Percentiles rank a stretch among this genome's conserved stretches.
Conservation (phyloP, 2,888 invertebrate genomes). For the Rambutsinella grinnellia region DNA sequence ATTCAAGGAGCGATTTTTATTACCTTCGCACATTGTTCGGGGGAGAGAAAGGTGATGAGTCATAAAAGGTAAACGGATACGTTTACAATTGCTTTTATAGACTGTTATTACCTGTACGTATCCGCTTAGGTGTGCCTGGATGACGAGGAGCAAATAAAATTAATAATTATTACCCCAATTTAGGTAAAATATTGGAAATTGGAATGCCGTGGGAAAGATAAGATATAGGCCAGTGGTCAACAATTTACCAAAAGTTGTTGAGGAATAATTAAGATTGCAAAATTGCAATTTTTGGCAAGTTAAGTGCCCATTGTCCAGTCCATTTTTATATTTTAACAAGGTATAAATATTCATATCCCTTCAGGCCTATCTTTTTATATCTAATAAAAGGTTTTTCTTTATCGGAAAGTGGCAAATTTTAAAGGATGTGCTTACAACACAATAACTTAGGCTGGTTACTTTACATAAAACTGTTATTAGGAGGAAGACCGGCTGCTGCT, state of each 20-base stretch:
- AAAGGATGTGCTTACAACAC: slow-evolving; percentile 25
- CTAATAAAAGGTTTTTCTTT: slow-evolving; percentile 38
- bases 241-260: no score
- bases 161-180: no score
- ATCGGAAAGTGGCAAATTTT: slow-evolving; percentile 34
- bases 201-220: no score
- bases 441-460: slow-evolving; percentile 16
- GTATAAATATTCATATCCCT: slow-evolving; percentile 14
- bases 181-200: no score
- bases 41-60: slow-evolving; percentile 11
- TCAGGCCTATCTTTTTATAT: slow-evolving; percentile 9
- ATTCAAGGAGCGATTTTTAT: neutral
- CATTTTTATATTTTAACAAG: no score
- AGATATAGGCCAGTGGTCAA: no score
- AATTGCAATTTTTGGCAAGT: no score
- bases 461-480: slow-evolving; percentile 12
- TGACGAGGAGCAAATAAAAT: no score
- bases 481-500: slow-evolving; percentile 35
- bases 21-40: neutral
- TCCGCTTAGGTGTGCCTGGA: no score
- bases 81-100: slow-evolving; percentile 1
- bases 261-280: no score
- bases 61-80: slow-evolving; percentile 5
- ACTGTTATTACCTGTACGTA: no score
- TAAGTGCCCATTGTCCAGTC: no score